Conservation (phyloP, 2,888 invertebrate genomes). For the Carabus problematicus region DNA sequence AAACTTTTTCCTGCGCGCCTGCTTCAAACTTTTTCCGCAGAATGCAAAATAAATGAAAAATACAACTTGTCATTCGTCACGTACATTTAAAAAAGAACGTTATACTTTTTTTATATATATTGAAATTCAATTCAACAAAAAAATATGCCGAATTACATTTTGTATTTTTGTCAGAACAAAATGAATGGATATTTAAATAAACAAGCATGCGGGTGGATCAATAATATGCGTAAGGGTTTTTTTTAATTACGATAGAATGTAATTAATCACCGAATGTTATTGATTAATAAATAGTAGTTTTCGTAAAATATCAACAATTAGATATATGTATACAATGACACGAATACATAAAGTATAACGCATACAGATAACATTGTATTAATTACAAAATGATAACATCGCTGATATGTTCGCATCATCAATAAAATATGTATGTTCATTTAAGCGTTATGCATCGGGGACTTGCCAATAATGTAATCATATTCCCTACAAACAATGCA, state of each 20-base stretch:
- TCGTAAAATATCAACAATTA: background rate
- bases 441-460: background rate
- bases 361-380: background rate
- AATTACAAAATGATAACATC: constrained; percentile 18
- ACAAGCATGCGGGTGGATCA: background rate
- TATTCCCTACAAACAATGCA: constrained; percentile 21
- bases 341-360: background rate
- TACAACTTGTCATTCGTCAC: background rate
- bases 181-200: background rate
- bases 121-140: background rate
- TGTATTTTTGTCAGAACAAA: background rate
- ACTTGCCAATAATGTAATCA: constrained; percentile 25
- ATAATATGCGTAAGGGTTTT: background rate
- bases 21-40: background rate
- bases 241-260: constrained; percentile 7
- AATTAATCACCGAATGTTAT: background rate
- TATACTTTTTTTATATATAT: too few species aligned
- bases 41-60: constrained; percentile 10
- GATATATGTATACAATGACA: background rate
- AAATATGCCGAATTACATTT: too few species aligned
- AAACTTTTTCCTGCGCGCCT: background rate
- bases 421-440: constrained; percentile 14
- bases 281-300: constrained; percentile 15
- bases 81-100: background rate
- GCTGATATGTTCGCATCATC: constrained; percentile 10